Percentiles rank a stretch among this genome's conserved stretches.
Evolutionary conservation across 2,113 vertebrate species (phyloP).

Genomic region (Erpornis zantholeuca): DNA sequence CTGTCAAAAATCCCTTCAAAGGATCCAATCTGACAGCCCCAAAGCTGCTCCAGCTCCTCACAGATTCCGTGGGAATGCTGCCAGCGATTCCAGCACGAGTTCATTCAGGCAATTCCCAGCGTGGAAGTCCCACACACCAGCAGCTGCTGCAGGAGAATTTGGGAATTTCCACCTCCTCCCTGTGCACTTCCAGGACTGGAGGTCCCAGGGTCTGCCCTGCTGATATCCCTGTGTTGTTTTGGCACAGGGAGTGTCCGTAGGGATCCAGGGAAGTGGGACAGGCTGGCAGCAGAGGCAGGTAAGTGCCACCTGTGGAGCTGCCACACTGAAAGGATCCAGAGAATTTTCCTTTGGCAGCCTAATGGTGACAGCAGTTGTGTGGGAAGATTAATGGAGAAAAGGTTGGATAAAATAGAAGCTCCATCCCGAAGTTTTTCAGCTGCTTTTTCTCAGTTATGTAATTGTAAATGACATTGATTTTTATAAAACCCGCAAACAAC

Average conservation of each 20-base stretch:
- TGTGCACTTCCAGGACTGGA: neutral
- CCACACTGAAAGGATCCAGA: neutral
- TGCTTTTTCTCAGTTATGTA: conserved; percentile 53
- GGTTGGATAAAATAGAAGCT: conserved; percentile 55
- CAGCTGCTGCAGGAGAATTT: rapidly evolving
- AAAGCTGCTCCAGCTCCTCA: neutral
- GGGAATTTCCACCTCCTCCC: neutral
- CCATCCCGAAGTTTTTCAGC: neutral
- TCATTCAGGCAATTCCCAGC: neutral
- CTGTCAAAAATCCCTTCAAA: neutral
- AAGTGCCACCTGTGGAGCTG: neutral
- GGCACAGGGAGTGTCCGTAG: rapidly evolving
- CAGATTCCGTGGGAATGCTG: neutral
- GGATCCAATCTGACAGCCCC: neutral
- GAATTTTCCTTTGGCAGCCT: conserved; percentile 2
- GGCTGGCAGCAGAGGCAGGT: neutral
- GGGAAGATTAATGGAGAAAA: conserved; percentile 55
- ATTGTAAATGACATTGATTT: conserved; percentile 11
- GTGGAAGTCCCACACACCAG: neutral
- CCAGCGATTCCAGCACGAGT: rapidly evolving
- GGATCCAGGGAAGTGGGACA: neutral
- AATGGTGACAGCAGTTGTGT: conserved; percentile 44
- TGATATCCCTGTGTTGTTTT: rapidly evolving
- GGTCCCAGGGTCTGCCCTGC: rapidly evolving
- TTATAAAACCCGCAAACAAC: neutral